phyloP scores from a whole-genome alignment of 1,140 invertebrate genomes.

The Drosophila mayri region DNA sequence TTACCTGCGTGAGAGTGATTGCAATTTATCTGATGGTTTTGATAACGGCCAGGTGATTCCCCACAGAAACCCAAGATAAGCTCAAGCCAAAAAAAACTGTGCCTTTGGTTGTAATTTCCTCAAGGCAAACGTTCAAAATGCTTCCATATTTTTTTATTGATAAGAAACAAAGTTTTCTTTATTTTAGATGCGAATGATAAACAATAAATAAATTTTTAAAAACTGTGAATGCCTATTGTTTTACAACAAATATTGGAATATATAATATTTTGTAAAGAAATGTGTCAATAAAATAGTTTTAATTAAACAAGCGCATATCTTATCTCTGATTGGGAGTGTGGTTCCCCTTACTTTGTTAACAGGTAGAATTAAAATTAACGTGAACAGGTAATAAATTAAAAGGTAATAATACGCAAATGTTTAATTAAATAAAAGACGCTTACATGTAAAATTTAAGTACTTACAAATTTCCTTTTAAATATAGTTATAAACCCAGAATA shows the following conservation, averaged over 20 bases:
- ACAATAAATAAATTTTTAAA: background rate
- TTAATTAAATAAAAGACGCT: background rate
- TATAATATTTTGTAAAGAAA: too few relatives aligned
- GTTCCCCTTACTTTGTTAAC: background rate
- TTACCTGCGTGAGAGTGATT: background rate
- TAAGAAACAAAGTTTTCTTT: background rate
- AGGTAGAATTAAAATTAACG: too few relatives aligned
- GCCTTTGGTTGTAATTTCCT: background rate
- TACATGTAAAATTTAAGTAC: background rate
- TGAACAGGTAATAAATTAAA: too few relatives aligned
- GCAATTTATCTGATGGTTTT: background rate
- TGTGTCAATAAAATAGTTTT: background rate
- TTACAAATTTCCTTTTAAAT: background rate
- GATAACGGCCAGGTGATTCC: constrained; percentile 8
- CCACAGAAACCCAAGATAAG: background rate
- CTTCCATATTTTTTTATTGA: background rate
- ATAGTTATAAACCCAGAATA: background rate
- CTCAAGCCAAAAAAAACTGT: constrained; percentile 1
- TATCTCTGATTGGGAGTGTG: background rate
- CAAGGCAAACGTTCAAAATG: background rate
- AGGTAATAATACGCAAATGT: too few relatives aligned
- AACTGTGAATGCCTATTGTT: background rate
- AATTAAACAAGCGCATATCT: background rate
- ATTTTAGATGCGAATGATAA: background rate
- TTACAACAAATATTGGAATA: too few relatives aligned